Percentiles rank a stretch among this genome's conserved stretches.
Evolutionary conservation across 2,113 vertebrate species (phyloP).

Genomic region (Mellivora capensis): DNA sequence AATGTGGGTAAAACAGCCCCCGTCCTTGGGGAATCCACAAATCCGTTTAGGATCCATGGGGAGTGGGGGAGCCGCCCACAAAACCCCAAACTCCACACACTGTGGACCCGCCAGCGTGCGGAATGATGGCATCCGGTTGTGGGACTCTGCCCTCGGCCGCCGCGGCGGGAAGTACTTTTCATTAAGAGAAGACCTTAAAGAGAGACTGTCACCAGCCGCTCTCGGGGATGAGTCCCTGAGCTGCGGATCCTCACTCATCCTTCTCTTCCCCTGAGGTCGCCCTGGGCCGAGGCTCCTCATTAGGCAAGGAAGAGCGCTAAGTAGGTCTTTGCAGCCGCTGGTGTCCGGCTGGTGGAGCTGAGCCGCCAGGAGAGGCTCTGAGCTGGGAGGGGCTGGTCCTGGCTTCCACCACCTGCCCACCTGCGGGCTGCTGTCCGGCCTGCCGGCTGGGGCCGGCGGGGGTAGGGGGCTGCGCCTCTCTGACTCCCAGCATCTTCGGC

Average conservation of each 20-base stretch:
- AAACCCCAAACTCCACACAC: not conserved
- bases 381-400: not conserved
- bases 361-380: not conserved
- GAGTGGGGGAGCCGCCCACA: rapidly evolving
- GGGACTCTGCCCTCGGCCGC: not conserved
- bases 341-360: not conserved
- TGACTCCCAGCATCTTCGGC: not conserved
- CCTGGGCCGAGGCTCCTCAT: rapidly evolving
- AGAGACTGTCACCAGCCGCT: not conserved
- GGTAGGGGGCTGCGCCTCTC: not conserved
- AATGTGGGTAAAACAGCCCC: rapidly evolving
- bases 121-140: rapidly evolving
- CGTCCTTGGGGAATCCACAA: not conserved
- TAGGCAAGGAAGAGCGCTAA: rapidly evolving
- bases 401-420: too few relatives aligned
- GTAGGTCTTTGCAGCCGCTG: not conserved
- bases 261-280: not conserved
- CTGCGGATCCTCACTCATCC: not conserved
- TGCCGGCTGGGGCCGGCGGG: not conserved
- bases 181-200: not conserved
- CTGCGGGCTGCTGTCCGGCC: rapidly evolving
- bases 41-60: rapidly evolving
- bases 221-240: not conserved
- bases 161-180: too few relatives aligned
- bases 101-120: rapidly evolving